phyloP scores from a whole-genome alignment of 2,888 invertebrate species.

The Callyntrura guangdongensis region DNA sequence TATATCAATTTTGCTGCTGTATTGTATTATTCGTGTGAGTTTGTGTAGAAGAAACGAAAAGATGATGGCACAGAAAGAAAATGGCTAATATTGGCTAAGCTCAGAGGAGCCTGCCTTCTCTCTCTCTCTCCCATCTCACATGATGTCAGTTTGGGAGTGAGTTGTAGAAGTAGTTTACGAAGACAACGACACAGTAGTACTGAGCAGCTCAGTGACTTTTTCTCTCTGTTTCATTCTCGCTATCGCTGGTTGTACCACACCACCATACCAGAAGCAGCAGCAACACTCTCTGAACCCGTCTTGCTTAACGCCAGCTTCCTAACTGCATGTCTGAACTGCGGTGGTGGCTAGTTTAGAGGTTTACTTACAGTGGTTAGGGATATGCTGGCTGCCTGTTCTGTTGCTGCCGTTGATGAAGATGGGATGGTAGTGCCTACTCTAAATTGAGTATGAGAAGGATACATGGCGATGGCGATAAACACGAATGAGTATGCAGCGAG shows the following conservation, averaged over 20 bases:
- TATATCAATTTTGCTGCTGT: constrained; percentile 8
- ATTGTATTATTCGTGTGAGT: not conserved
- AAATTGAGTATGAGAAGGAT: constrained; percentile 15
- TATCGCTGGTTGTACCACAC: not conserved
- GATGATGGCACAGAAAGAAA: constrained; percentile 21
- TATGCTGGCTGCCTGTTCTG: constrained; percentile 21
- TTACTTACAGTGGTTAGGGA: constrained; percentile 10
- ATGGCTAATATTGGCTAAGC: not conserved
- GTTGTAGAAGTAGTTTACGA: constrained; percentile 42
- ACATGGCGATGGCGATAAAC: constrained; percentile 2
- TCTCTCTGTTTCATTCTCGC: constrained; percentile 57
- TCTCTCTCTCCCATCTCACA: not conserved
- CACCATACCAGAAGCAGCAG: not conserved
- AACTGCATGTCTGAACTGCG: constrained; percentile 26
- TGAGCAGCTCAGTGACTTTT: constrained; percentile 60
- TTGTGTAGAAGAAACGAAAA: constrained; percentile 12
- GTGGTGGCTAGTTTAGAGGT: constrained; percentile 20
- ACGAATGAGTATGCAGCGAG: constrained; percentile 20
- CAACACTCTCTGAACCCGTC: constrained; percentile 23
- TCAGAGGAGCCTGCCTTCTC: not conserved
- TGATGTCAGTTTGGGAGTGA: not conserved
- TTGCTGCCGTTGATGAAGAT: constrained; percentile 29
- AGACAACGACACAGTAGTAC: constrained; percentile 47
- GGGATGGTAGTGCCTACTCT: constrained; percentile 3
- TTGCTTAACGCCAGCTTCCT: constrained; percentile 43